Percentiles rank a stretch among this genome's conserved stretches.
Conservation (phyloP, 2,888 invertebrate species). For the Willowsia nigromaculata region DNA sequence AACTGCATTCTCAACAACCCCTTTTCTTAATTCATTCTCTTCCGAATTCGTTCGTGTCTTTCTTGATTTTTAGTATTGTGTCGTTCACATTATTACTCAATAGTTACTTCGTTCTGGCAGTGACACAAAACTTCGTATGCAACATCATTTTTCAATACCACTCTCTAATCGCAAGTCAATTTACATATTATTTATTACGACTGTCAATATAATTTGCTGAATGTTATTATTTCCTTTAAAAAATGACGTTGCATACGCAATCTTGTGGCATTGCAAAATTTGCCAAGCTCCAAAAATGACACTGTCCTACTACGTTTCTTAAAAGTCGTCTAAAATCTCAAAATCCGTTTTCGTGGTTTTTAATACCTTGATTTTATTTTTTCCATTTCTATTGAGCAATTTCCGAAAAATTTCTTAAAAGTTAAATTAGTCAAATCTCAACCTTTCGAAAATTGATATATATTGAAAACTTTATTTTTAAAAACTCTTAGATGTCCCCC, state of each 20-base stretch:
- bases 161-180: neutral
- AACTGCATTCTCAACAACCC: neutral
- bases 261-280: slow-evolving; percentile 1
- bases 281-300: neutral
- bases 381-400: neutral
- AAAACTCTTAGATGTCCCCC: too few species aligned
- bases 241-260: slow-evolving; percentile 1
- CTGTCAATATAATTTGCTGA: neutral
- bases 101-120: neutral
- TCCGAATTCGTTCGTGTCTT: slow-evolving; percentile 35
- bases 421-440: too few species aligned
- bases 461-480: too few species aligned
- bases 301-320: neutral
- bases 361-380: neutral
- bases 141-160: neutral
- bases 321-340: neutral
- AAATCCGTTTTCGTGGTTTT: neutral
- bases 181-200: neutral
- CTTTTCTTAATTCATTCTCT: slow-evolving; percentile 25
- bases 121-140: slow-evolving; percentile 14
- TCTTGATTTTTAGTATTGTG: slow-evolving; percentile 25
- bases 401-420: too few species aligned
- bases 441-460: too few species aligned
- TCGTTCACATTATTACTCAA: neutral
- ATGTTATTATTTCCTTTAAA: neutral